Percentiles rank a stretch among this genome's conserved stretches.
phyloP scores from a whole-genome alignment of 2,888 invertebrate species.

The Drosophila kanekoi region DNA sequence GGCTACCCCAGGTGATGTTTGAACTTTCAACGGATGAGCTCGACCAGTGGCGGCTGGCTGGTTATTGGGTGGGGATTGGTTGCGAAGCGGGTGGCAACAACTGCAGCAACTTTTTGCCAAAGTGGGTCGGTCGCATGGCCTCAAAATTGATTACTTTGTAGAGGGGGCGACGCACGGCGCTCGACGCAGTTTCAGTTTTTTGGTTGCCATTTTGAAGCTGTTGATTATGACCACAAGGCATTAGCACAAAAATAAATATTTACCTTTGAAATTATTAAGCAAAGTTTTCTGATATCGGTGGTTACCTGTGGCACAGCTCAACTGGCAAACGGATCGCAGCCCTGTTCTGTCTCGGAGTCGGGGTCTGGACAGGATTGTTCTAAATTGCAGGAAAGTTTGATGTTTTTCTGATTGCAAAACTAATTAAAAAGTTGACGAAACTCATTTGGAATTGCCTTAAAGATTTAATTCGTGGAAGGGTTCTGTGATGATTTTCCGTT shows the following conservation, averaged over 20 bases:
- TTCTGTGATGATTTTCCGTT: conserved; percentile 1
- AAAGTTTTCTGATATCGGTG: conserved; percentile 62
- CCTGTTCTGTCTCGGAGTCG: background rate
- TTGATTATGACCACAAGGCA: conserved; percentile 77
- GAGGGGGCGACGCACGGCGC: conserved; percentile 49
- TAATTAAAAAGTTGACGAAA: conserved; percentile 78
- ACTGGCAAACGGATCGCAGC: conserved; percentile 1
- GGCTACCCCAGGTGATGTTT: conserved; percentile 71
- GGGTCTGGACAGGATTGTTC: conserved; percentile 29
- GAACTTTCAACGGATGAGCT: conserved; percentile 66
- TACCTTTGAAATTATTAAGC: conserved; percentile 77
- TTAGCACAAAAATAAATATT: conserved; percentile 77
- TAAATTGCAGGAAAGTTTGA: conserved; percentile 53
- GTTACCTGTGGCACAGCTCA: conserved; percentile 22
- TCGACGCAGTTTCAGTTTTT: conserved; percentile 47
- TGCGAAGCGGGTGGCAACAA: conserved; percentile 20
- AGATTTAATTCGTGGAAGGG: conserved; percentile 48
- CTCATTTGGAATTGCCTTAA: conserved; percentile 68
- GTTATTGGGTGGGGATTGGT: conserved; percentile 4
- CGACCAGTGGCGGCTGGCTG: conserved; percentile 16
- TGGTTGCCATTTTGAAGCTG: conserved; percentile 68
- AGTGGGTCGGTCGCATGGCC: conserved; percentile 66
- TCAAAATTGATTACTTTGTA: conserved; percentile 76
- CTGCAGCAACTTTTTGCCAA: conserved; percentile 60
- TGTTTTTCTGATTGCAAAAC: conserved; percentile 73